Conservation (phyloP, 1,140 invertebrate genomes). For the Meteorus sp. region DNA sequence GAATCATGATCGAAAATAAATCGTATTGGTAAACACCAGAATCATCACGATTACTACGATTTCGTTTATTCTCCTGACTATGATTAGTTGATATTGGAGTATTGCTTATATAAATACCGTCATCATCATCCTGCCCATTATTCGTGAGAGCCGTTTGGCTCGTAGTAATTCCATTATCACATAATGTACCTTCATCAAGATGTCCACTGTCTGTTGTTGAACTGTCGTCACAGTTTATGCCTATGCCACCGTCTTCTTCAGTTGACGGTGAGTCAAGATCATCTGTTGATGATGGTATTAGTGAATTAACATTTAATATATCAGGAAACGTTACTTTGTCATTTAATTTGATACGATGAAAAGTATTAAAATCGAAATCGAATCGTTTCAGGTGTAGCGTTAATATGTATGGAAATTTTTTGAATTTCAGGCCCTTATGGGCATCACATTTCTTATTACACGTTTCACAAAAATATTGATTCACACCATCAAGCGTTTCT, state of each 20-base stretch:
- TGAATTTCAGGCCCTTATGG: slow-evolving; percentile 89
- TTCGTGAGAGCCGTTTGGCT: slow-evolving; percentile 44
- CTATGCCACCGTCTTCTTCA: slow-evolving; percentile 53
- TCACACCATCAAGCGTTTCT: slow-evolving; percentile 82
- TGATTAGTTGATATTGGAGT: slow-evolving; percentile 42
- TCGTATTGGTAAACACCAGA: slow-evolving; percentile 82
- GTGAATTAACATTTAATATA: slow-evolving; percentile 78
- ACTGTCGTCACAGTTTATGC: slow-evolving; percentile 66
- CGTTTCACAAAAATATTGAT: slow-evolving; percentile 89
- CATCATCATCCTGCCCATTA: slow-evolving; percentile 55
- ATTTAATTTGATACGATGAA: slow-evolving; percentile 88
- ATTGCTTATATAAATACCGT: slow-evolving; percentile 68
- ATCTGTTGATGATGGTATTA: slow-evolving; percentile 46
- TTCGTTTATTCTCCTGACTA: slow-evolving; percentile 60
- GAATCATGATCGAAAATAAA: slow-evolving; percentile 91
- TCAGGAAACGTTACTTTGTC: slow-evolving; percentile 89
- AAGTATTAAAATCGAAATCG: slow-evolving; percentile 86
- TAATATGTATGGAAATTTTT: slow-evolving; percentile 85
- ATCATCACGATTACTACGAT: slow-evolving; percentile 49
- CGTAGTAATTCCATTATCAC: slow-evolving; percentile 45
- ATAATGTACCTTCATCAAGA: slow-evolving; percentile 64
- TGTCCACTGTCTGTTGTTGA: slow-evolving; percentile 73
- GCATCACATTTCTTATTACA: slow-evolving; percentile 90
- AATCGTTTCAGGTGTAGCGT: slow-evolving; percentile 89
- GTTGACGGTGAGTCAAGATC: slow-evolving; percentile 49